These are phyloP conservation scores for Bicyclus anynana DNA, from an alignment of 1,140 invertebrate genomes.

Conservation along the genomic window DNA sequence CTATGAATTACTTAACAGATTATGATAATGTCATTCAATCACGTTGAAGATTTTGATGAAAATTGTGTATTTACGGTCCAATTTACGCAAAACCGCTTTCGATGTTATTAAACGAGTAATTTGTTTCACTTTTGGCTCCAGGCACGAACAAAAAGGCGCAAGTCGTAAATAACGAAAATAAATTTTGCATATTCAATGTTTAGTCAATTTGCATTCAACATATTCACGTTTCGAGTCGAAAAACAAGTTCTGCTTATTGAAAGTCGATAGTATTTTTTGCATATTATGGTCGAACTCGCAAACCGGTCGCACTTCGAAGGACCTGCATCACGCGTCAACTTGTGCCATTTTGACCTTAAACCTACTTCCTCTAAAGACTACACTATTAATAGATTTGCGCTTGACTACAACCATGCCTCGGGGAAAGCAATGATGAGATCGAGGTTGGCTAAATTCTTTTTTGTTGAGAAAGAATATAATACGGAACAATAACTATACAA, in stretches of 20 bases:
- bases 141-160: constrained; percentile 1
- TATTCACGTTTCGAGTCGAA: constrained; percentile 5
- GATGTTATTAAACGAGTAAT: not conserved
- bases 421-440: too few relatives aligned
- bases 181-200: constrained; percentile 1
- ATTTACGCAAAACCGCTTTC: not conserved
- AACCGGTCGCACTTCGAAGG: constrained; percentile 26
- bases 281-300: constrained; percentile 31
- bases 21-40: too few relatives aligned
- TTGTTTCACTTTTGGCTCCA: not conserved
- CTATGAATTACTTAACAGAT: too few relatives aligned
- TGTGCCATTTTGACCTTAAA: constrained; percentile 33
- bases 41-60: not conserved
- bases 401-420: too few relatives aligned
- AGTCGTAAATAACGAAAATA: not conserved
- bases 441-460: too few relatives aligned
- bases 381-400: not conserved
- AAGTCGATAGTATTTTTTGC: constrained; percentile 30
- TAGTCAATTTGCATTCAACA: constrained; percentile 3
- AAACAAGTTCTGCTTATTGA: constrained; percentile 22
- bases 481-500: too few relatives aligned
- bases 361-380: constrained; percentile 18
- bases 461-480: too few relatives aligned
- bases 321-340: constrained; percentile 16
- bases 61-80: not conserved